A percentile compares a stretch with the other conserved stretches of the same genome.
phyloP scores from a whole-genome alignment of 92 coral and sea anemone species.

The Siderastrea siderea region DNA sequence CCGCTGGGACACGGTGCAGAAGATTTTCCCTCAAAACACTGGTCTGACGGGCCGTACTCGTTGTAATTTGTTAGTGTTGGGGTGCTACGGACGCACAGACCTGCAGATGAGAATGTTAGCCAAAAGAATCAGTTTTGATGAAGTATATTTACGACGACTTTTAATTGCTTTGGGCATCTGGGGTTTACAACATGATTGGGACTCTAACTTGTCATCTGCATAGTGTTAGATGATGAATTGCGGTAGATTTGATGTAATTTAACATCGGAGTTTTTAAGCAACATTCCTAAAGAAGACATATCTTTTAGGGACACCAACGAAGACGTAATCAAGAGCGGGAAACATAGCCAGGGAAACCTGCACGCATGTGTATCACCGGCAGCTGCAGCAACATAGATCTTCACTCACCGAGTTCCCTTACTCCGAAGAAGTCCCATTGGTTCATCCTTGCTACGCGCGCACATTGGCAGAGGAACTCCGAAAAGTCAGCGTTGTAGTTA shows the following conservation, averaged over 20 bases:
- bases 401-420: slow-evolving; percentile 59
- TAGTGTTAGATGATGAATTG: too few relatives aligned
- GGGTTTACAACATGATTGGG: too few relatives aligned
- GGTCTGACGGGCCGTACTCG: slow-evolving; percentile 34
- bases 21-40: slow-evolving; percentile 44
- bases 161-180: too few relatives aligned
- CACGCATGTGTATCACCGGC: too few relatives aligned
- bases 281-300: too few relatives aligned
- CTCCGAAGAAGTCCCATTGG: slow-evolving; percentile 59
- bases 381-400: neutral
- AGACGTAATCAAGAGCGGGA: too few relatives aligned
- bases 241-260: too few relatives aligned
- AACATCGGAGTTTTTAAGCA: too few relatives aligned
- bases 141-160: too few relatives aligned
- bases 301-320: too few relatives aligned
- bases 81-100: slow-evolving; percentile 35
- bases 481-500: slow-evolving; percentile 29
- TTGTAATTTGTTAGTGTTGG: slow-evolving; percentile 8
- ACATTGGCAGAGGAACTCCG: slow-evolving; percentile 68
- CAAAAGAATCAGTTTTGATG: too few relatives aligned
- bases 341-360: too few relatives aligned
- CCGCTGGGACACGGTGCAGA: slow-evolving; percentile 26
- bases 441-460: slow-evolving; percentile 53
- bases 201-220: neutral
- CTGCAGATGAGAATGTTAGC: neutral